These are phyloP conservation scores for Agrotis clavis DNA, from an alignment of 2,888 invertebrate species.

Conservation along the genomic window DNA sequence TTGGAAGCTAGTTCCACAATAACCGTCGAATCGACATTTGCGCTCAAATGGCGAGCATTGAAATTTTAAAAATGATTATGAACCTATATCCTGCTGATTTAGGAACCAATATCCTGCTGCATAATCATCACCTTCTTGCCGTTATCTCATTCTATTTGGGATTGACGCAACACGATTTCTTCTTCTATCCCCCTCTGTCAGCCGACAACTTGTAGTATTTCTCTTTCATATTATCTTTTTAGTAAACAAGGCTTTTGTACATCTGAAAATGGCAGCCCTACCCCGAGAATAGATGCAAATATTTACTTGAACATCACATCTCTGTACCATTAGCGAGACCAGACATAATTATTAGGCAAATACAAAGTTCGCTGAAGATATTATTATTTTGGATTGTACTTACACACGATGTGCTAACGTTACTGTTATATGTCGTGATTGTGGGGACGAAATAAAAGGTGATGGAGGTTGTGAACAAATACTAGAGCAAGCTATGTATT, in stretches of 20 bases:
- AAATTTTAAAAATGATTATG: no score
- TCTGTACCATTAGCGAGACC: conserved; percentile 55
- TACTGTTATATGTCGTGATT: conserved; percentile 25
- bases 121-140: no score
- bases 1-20: background rate
- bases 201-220: no score
- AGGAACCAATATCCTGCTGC: no score
- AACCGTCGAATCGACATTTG: no score
- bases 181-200: no score
- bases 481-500: no score
- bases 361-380: conserved; percentile 29
- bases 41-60: no score
- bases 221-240: no score
- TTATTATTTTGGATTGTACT: conserved; percentile 12
- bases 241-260: background rate
- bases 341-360: conserved; percentile 57
- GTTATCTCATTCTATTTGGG: no score
- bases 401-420: background rate
- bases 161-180: no score
- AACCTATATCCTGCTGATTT: no score
- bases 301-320: conserved; percentile 53
- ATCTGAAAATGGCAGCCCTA: conserved; percentile 35
- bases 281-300: conserved; percentile 38
- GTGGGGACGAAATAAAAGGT: background rate
- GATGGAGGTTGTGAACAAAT: background rate